Conservation (phyloP, 2,797 vertebrate species). For the Coilia nasus region DNA sequence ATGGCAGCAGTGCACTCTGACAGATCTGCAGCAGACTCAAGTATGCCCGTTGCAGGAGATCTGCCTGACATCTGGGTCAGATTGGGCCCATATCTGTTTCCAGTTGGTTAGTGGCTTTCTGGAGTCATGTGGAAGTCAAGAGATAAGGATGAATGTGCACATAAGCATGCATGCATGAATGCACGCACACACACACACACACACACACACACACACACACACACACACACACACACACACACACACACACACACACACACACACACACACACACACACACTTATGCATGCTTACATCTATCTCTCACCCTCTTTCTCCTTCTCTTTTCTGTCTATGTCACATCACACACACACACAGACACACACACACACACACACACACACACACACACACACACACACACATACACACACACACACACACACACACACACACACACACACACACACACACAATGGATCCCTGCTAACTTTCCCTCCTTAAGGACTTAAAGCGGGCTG, state of each 20-base stretch:
- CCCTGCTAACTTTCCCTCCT: too few relatives aligned
- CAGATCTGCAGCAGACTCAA: too few relatives aligned
- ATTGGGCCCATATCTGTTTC: neutral
- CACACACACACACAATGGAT: neutral
- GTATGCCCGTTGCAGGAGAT: neutral
- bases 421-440: too few relatives aligned
- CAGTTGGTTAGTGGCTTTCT: neutral
- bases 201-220: neutral
- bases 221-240: constrained; percentile 12
- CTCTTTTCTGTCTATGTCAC: too few relatives aligned
- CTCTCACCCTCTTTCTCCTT: too few relatives aligned
- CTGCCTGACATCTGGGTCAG: neutral
- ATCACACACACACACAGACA: too few relatives aligned
- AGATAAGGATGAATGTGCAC: neutral
- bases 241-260: neutral
- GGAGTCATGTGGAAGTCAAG: neutral
- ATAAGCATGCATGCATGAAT: neutral
- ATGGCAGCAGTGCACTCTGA: too few relatives aligned
- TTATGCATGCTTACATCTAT: too few relatives aligned
- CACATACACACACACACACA: too few relatives aligned
- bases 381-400: too few relatives aligned
- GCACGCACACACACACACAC: neutral
- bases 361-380: too few relatives aligned
- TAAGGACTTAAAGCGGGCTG: too few relatives aligned
- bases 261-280: neutral